Base-by-base conservation (phyloP, 2,888 invertebrate species). In the Pristionchus maxplancki region DNA sequence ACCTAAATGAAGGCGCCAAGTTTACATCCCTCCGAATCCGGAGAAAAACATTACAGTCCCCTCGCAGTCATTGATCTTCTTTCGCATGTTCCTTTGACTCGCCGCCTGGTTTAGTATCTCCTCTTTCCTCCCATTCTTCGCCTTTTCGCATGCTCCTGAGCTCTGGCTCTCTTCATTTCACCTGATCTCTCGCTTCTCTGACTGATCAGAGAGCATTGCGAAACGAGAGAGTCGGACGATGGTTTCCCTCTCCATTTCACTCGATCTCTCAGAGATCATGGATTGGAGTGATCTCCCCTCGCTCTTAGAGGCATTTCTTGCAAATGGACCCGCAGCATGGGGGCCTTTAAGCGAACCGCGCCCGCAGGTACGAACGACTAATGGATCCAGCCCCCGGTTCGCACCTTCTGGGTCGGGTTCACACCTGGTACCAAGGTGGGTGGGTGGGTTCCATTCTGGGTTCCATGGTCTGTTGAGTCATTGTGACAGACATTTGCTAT, bases 291-390 rank as follows among this genome's bases (percentile, higher is more conserved):
- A 24, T 44, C 44, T n/a, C 8, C 58, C 58, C 20, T 58, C 58
- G 58, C 58, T 17, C 17, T 58, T 1, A 37, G 71, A 40, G 9
- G 44, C 24, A 48, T 78, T 78, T 48, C 78, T 78, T 78, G 44
- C 78, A 17, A 78, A 78, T 78, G 78, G 44, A 78, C n/a, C 20
- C 58, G 44, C 78, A 48, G 78, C 28, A 78, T 40, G 78, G 78
- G 44, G 44, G n/a, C 78, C 78, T 48, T 78, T 78, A 67, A 67
- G 31, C 67, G 67, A 67, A 67, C 67, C 67, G 31, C 67, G 34
- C 67, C 34, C 13, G 40, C 8, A 78, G 78, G 78, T 24, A 44
- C 78, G 78, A 78, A 78, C 78, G 28, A n/a, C 78, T 78, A 78
- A 78, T 78, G 78, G 44, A 78, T 78, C n/a, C 5, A 34, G 78